These are phyloP conservation scores for Circaetus cinerascens DNA, from an alignment of 2,113 vertebrate genomes.

Conservation along the genomic window DNA sequence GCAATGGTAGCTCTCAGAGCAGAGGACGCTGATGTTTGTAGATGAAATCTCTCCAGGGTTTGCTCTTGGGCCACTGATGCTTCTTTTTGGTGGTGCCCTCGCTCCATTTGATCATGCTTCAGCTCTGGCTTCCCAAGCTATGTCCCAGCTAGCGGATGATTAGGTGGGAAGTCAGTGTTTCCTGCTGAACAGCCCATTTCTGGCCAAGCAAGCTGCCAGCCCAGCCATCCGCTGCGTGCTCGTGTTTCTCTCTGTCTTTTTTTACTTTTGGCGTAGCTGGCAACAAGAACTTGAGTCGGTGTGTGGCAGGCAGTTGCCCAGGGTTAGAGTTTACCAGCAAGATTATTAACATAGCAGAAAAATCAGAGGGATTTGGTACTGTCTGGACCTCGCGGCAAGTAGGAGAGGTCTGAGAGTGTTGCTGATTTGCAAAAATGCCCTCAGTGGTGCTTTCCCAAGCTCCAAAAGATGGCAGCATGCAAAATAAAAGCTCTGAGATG, in stretches of 20 bases:
- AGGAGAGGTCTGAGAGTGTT: not conserved
- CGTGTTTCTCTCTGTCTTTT: not conserved
- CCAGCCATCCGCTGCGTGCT: accelerated
- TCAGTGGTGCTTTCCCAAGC: not conserved
- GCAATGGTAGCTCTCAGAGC: not conserved
- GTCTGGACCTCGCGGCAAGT: not conserved
- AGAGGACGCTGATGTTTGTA: not conserved
- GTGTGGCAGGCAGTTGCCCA: not conserved
- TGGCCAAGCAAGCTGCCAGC: not conserved
- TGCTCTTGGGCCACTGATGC: not conserved
- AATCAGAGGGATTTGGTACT: not conserved
- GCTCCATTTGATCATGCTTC: not conserved
- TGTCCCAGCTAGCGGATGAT: not conserved
- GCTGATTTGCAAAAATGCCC: not conserved
- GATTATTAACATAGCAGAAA: not conserved
- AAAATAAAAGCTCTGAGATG: not conserved
- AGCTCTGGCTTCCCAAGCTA: not conserved
- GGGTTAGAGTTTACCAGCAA: not conserved
- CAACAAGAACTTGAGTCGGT: not conserved
- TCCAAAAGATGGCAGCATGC: not conserved
- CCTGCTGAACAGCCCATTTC: not conserved
- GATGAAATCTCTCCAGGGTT: not conserved
- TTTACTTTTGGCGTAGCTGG: not conserved
- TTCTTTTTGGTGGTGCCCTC: not conserved
- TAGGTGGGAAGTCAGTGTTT: not conserved